Base-by-base conservation (phyloP, 1,140 invertebrate genomes). In the Drosophila pseudoobscura region DNA sequence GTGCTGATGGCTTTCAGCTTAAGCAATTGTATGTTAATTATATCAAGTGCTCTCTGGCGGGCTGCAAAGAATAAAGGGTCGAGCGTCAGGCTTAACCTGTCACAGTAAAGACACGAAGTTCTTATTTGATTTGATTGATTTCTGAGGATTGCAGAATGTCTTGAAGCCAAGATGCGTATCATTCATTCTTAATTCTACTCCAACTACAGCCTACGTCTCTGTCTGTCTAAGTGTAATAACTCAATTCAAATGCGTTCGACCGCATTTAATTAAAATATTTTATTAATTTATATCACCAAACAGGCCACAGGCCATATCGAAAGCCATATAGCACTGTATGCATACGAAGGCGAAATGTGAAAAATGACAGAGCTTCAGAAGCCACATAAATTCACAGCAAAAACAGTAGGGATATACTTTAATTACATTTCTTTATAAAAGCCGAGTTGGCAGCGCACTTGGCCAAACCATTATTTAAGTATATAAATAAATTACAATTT, bases 401-500 rank as follows among this genome's bases (percentile, higher is more conserved):
- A 51, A 13, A 41, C 7, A 17, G 5, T 1, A 8, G 20, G 9
- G 5, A 66, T 45, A 60, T 2, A 29, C 7, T 35, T 35, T 49
- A 64, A 64, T 53, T 75, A 76, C 61, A 78, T 80, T 63, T 69
- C 51, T 53, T 84, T 49, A 64, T 66, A 68, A 73, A 62, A 73
- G 47, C 41, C 6, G 20, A 29, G 13, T 35, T 47, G 17, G 15
- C 43, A 11, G 7, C 3, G 24, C 44, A 8, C 4, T 44, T 63
- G 47, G 29, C 22, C 55, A 31, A 57, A 22, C 35, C 68, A 73
- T 84, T 80, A 85, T 61, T 71, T 69, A 63, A 75, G 75, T 85
- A 71, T 87, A 78, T 85, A 87, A 69, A 80, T 75, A 75, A 78
- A 87, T 87, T 75, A 66, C 45, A 51, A 51, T 55, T 66, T 75